Percentiles rank a stretch among this genome's conserved stretches.
Evolutionary conservation across 1,140 invertebrate genomes (phyloP).

Genomic region (Propsilocerus akamusi): DNA sequence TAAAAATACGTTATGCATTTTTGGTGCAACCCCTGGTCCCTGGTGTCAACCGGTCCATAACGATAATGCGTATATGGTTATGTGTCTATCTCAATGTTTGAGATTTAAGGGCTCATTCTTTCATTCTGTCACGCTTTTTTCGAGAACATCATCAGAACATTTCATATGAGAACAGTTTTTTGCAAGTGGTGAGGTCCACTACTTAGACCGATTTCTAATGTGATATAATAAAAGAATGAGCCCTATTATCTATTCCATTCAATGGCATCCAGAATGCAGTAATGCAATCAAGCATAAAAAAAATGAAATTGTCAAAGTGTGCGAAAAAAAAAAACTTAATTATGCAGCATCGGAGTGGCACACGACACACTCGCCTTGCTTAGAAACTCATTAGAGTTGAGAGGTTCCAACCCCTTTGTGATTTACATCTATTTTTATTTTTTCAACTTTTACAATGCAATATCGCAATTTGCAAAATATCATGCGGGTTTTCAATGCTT

Average conservation of each 20-base stretch:
- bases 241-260: too few species aligned
- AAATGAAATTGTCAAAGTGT: background rate
- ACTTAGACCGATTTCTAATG: too few species aligned
- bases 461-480: too few species aligned
- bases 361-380: background rate
- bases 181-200: too few species aligned
- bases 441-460: background rate
- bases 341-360: background rate
- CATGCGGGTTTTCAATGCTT: background rate
- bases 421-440: background rate
- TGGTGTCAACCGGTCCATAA: background rate
- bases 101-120: too few species aligned
- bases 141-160: too few species aligned
- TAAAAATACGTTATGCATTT: conserved; percentile 1
- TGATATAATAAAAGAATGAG: too few species aligned
- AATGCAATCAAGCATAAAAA: background rate
- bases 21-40: background rate
- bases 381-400: background rate
- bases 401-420: background rate
- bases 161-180: too few species aligned
- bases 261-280: too few species aligned
- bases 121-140: too few species aligned
- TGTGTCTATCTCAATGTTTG: background rate
- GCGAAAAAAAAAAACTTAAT: conserved; percentile 3
- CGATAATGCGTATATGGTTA: background rate